Evolutionary conservation across 1,140 invertebrate species (phyloP), one percentile per base, ranked within the genome.

Genomic region (Pachyrhynchus sulphureomaculatus): DNA sequence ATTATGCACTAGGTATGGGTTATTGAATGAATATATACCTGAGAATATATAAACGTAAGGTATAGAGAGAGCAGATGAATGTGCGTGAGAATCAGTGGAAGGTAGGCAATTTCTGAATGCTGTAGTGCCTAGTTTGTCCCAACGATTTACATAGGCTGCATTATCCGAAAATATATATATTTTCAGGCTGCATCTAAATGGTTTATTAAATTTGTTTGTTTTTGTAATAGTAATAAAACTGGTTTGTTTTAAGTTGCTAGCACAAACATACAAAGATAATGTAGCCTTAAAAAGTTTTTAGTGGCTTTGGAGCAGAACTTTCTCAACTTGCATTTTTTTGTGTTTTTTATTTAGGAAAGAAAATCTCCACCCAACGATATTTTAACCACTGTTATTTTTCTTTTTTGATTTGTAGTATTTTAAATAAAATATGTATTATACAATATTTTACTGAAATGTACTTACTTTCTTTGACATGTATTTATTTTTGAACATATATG

Each of bases 271-370:
- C 29, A 49, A 9, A 21, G 53, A 65, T 72, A 70, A 70, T 62
- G 61, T 63, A 70, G 61, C 68, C 66, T 57, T 34, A 32, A 26
- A 62, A 61, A n/a, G 48, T 65, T 69, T 72, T 62, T 61, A 70
- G 69, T 71, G 68, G 59, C 62, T 70, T 72, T 70, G 64, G 61
- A 66, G 65, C 67, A 72, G 70, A 66, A 65, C 68, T 66, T 68
- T 72, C 69, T 70, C 65, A 70, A 70, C 64, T 70, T 68, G 65
- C 60, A 65, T 71, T 69, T 71, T n/a, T 64, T 70, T 68, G 60
- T 68, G 58, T 72, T 72, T 29, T n/a, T 72, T 70, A 70, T 72
- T 67, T 70, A 72, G 68, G 70, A 66, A 66, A 62, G 60, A 68
- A 70, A 70, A 59, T 67, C 69, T 58, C 42, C 69, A 65, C 60